Percentiles rank a stretch among this genome's conserved stretches.
Conservation (phyloP, 2,797 vertebrate species). For the Gymnodraco acuticeps region DNA sequence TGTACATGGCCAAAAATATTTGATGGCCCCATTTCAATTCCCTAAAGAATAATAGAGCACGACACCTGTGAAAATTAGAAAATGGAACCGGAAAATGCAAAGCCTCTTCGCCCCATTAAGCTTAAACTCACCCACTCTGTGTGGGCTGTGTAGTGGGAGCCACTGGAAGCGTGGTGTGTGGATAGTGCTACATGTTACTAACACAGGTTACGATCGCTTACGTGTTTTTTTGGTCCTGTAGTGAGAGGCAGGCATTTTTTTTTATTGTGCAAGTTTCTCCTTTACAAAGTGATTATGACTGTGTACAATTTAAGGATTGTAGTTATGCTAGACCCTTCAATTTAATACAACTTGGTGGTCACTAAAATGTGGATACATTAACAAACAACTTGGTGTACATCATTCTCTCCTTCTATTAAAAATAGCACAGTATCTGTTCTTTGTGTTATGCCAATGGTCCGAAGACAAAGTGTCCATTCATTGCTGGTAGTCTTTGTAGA, state of each 20-base stretch:
- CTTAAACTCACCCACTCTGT: constrained; percentile 58
- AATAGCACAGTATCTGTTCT: constrained; percentile 19
- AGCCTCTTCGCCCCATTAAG: constrained; percentile 42
- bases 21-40: constrained; percentile 12
- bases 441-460: constrained; percentile 49
- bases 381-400: constrained; percentile 7
- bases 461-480: constrained; percentile 61
- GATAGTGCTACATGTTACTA: constrained; percentile 40
- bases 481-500: constrained; percentile 47
- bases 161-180: constrained; percentile 48
- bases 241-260: constrained; percentile 12
- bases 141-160: constrained; percentile 62
- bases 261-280: neutral
- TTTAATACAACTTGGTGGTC: constrained; percentile 7
- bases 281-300: constrained; percentile 19
- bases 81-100: constrained; percentile 19
- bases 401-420: constrained; percentile 26
- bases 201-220: constrained; percentile 18
- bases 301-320: constrained; percentile 8
- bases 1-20: neutral
- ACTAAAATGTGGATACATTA: constrained; percentile 26
- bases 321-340: constrained; percentile 15
- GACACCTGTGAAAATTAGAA: constrained; percentile 23
- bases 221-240: constrained; percentile 15
- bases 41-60: constrained; percentile 4